Conservation (phyloP, 1,140 invertebrate genomes). For the Scaptomyza graminum region DNA sequence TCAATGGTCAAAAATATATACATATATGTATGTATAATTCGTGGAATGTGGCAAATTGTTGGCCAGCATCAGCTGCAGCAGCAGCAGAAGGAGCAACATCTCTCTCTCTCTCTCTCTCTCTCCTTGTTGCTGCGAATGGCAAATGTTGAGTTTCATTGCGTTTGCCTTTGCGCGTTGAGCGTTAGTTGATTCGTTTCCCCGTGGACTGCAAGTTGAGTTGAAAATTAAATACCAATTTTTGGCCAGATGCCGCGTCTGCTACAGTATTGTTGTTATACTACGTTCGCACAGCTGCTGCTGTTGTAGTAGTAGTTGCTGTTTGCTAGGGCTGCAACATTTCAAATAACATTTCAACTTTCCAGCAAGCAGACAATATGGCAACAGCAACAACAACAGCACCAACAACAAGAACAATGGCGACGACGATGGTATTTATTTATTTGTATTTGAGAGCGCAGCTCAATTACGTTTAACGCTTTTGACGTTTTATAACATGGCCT, state of each 20-base stretch:
- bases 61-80: slow-evolving; percentile 29
- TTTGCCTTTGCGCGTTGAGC: slow-evolving; percentile 9
- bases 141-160: slow-evolving; percentile 10
- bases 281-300: slow-evolving; percentile 9
- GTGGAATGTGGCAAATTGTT: slow-evolving; percentile 72
- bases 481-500: slow-evolving; percentile 77
- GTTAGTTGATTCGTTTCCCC: slow-evolving; percentile 49
- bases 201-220: slow-evolving; percentile 74
- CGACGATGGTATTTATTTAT: slow-evolving; percentile 71
- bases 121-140: slow-evolving; percentile 17
- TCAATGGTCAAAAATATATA: slow-evolving; percentile 31
- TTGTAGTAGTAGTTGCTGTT: slow-evolving; percentile 37
- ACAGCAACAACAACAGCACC: slow-evolving; percentile 43
- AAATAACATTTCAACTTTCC: slow-evolving; percentile 81
- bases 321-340: slow-evolving; percentile 71
- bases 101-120: neutral
- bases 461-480: slow-evolving; percentile 82
- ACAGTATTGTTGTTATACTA: slow-evolving; percentile 28
- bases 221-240: slow-evolving; percentile 82
- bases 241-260: slow-evolving; percentile 55
- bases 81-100: slow-evolving; percentile 25
- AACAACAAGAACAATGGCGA: slow-evolving; percentile 5
- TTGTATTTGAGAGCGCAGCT: slow-evolving; percentile 81
- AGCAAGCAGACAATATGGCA: slow-evolving; percentile 68
- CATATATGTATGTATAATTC: slow-evolving; percentile 21